These are phyloP conservation scores for Cacoxenus indagator DNA, from an alignment of 2,888 invertebrate species.

Conservation along the genomic window DNA sequence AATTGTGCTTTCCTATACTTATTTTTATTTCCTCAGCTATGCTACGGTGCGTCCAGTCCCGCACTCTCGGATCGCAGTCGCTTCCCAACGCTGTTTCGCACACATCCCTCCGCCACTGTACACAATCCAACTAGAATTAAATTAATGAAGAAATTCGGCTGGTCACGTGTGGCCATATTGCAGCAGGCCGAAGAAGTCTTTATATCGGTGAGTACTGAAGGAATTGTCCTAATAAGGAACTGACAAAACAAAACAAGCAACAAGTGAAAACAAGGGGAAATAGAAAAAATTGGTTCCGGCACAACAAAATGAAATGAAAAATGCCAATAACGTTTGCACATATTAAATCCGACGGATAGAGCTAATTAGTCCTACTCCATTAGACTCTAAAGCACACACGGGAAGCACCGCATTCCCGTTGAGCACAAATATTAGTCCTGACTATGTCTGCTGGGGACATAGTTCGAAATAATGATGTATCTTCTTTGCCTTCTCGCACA, in stretches of 20 bases:
- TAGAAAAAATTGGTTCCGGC: neutral
- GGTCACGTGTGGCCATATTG: constrained; percentile 96
- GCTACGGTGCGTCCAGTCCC: constrained; percentile 98
- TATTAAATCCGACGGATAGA: no score
- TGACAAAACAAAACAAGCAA: neutral
- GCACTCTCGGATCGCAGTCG: constrained; percentile 96
- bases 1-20: constrained; percentile 1
- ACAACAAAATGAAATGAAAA: neutral
- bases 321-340: neutral
- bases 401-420: no score
- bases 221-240: neutral
- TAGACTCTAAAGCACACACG: no score
- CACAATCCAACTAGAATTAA: constrained; percentile 98
- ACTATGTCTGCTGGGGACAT: neutral
- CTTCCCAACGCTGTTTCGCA: constrained; percentile 97
- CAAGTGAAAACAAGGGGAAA: neutral
- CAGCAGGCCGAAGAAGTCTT: constrained; percentile 99
- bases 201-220: constrained; percentile 80
- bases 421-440: neutral
- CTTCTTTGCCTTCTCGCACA: neutral
- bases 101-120: constrained; percentile 98
- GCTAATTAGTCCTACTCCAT: no score
- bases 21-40: constrained; percentile 77
- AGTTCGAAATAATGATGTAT: neutral
- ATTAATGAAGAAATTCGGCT: constrained; percentile 96